Evolutionary conservation across 2,888 invertebrate genomes (phyloP).

Genomic region (Odontocolon sp.): DNA sequence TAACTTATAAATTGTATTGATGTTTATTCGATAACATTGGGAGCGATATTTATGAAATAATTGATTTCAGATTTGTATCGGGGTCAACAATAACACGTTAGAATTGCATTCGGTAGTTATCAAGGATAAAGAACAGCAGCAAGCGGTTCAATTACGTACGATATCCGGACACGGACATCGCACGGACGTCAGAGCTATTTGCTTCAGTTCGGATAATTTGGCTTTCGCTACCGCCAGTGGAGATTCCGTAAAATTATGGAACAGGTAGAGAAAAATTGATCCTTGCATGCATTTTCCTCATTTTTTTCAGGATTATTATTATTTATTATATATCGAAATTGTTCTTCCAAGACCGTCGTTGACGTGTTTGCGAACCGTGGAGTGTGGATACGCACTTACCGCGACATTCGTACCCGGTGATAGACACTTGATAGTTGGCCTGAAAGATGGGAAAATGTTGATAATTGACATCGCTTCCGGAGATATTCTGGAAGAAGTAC

Average conservation of each 20-base stretch:
- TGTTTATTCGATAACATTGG: not conserved
- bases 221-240: conserved; percentile 93
- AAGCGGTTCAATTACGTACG: conserved; percentile 85
- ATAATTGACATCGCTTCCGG: conserved; percentile 93
- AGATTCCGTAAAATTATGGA: conserved; percentile 97
- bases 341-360: conserved; percentile 81
- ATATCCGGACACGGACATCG: conserved; percentile 92
- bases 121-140: conserved; percentile 82
- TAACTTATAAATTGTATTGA: conserved; percentile 72
- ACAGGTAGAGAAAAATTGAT: conserved; percentile 83
- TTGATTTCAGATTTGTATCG: conserved; percentile 82
- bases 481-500: conserved; percentile 89
- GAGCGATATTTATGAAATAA: not conserved
- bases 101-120: conserved; percentile 85
- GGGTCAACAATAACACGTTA: conserved; percentile 88
- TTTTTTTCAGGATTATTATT: not conserved
- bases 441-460: conserved; percentile 91
- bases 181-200: conserved; percentile 92
- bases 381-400: conserved; percentile 86
- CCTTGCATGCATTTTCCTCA: not conserved
- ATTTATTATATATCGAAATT: not conserved
- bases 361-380: conserved; percentile 85
- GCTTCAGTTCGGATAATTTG: conserved; percentile 95
- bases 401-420: conserved; percentile 94
- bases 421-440: conserved; percentile 93